Evolutionary conservation across 1,140 invertebrate genomes (phyloP).

Genomic region (Cataglyphis hispanica): DNA sequence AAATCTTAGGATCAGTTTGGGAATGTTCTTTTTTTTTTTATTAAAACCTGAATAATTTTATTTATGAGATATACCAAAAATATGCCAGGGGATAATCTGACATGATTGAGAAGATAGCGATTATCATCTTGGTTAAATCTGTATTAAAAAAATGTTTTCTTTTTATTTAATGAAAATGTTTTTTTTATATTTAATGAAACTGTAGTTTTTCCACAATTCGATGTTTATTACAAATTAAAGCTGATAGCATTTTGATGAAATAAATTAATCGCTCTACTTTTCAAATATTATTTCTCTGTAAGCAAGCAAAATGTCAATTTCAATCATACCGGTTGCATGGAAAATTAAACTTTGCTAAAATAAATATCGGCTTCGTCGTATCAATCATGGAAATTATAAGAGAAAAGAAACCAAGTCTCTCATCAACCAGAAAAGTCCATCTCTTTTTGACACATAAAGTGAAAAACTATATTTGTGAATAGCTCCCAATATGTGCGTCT

Average conservation of each 20-base stretch:
- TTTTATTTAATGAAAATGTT: conserved; percentile 17
- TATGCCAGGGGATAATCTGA: background rate
- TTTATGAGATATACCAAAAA: background rate
- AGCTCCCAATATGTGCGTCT: background rate
- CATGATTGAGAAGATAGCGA: background rate
- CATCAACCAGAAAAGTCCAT: background rate
- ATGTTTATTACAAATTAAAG: background rate
- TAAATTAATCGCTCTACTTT: background rate
- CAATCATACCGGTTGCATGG: background rate
- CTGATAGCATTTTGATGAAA: background rate
- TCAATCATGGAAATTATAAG: conserved; percentile 18
- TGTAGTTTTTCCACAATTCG: background rate
- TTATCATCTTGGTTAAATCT: background rate
- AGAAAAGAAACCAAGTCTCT: background rate
- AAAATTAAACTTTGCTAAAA: conserved; percentile 28
- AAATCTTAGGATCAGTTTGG: background rate
- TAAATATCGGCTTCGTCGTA: background rate
- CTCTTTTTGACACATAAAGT: background rate
- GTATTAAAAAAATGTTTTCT: conserved; percentile 18
- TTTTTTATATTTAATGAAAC: conserved; percentile 20
- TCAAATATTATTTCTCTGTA: background rate
- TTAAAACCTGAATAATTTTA: conserved; percentile 1
- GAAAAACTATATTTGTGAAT: conserved; percentile 11
- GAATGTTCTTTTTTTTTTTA: background rate
- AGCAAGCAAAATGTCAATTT: background rate